Evolutionary conservation across 2,113 vertebrate species (phyloP).

Genomic region (Mungos mungo): DNA sequence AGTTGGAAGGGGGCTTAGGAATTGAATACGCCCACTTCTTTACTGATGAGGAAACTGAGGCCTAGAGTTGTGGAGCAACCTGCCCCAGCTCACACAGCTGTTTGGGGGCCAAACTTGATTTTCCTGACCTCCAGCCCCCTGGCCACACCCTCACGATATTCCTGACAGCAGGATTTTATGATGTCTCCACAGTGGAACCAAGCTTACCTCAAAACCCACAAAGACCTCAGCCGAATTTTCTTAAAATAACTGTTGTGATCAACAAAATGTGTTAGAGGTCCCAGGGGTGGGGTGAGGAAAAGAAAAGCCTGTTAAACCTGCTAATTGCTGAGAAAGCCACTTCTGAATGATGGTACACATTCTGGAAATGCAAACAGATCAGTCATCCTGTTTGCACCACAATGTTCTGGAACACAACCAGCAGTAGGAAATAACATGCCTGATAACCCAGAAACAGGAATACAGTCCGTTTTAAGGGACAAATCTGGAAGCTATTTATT

Average conservation of each 20-base stretch:
- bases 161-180: background rate
- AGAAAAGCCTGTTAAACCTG: conserved; percentile 55
- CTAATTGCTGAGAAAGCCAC: conserved; percentile 53
- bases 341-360: background rate
- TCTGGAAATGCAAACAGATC: conserved; percentile 47
- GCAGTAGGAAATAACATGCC: conserved; percentile 44
- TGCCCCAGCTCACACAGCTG: background rate
- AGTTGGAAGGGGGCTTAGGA: background rate
- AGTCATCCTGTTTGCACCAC: conserved; percentile 51
- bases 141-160: background rate
- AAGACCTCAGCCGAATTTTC: background rate
- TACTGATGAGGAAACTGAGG: background rate
- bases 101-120: background rate
- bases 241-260: conserved; percentile 59
- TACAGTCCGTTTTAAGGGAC: conserved; percentile 7
- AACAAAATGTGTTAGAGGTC: background rate
- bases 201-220: background rate
- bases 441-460: conserved; percentile 8
- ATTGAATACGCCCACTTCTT: background rate
- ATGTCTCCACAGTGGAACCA: background rate
- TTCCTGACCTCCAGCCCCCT: background rate
- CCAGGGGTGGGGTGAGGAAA: background rate
- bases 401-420: background rate
- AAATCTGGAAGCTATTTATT: conserved; percentile 25
- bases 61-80: background rate